A percentile compares a stretch with the other conserved stretches of the same genome.
Conservation (phyloP, 2,888 invertebrate genomes). For the Amiota mariae region DNA sequence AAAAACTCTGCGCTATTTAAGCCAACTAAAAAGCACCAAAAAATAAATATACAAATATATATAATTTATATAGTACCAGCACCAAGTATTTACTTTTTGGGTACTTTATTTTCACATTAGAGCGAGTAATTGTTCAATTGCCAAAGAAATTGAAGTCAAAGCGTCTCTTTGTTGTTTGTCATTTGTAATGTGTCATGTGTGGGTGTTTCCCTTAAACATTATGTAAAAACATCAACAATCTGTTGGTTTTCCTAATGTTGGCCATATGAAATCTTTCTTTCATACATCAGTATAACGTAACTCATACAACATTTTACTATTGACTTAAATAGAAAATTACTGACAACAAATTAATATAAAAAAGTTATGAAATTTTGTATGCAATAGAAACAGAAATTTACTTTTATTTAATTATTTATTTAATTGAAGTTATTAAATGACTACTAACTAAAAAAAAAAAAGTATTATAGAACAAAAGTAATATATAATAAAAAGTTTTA, state of each 20-base stretch:
- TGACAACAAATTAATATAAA: not conserved
- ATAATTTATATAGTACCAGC: not conserved
- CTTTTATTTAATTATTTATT: too few species aligned
- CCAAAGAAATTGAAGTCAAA: not conserved
- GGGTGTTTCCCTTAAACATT: too few species aligned
- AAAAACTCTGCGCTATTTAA: conserved; percentile 21
- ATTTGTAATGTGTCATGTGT: too few species aligned
- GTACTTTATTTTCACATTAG: conserved; percentile 55
- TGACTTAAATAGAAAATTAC: conserved; percentile 56
- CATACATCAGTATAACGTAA: too few species aligned
- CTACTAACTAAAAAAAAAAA: too few species aligned
- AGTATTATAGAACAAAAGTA: too few species aligned
- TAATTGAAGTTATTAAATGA: too few species aligned
- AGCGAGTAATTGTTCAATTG: conserved; percentile 23
- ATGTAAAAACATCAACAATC: too few species aligned
- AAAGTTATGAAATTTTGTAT: conserved; percentile 35
- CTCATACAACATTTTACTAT: conserved; percentile 25
- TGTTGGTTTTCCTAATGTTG: too few species aligned
- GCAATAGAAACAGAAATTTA: conserved; percentile 32
- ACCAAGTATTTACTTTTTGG: not conserved
- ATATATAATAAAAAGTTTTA: too few species aligned
- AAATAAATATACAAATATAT: not conserved
- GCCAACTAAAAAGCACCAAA: conserved; percentile 39
- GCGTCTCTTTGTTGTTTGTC: not conserved
- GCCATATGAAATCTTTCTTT: too few species aligned